These are phyloP conservation scores for Caenorhabditis panamensis DNA, from an alignment of 2,888 invertebrate genomes.

Conservation along the genomic window DNA sequence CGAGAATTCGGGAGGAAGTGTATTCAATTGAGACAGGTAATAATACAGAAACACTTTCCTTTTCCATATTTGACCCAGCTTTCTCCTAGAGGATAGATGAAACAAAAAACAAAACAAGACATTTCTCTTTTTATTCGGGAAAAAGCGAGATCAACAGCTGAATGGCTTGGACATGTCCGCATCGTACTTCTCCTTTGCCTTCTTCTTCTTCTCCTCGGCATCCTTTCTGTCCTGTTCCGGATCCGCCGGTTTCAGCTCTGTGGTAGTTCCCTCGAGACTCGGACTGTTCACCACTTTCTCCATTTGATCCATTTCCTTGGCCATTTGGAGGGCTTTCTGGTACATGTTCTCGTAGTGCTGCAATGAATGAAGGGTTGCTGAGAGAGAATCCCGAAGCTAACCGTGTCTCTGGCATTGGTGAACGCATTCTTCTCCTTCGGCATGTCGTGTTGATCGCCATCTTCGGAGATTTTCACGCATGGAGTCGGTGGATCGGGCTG, in stretches of 20 bases:
- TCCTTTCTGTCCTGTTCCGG: constrained; percentile 64
- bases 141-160: constrained; percentile 49
- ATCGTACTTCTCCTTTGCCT: constrained; percentile 63
- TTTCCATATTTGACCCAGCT: neutral
- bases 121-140: neutral
- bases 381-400: neutral
- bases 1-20: neutral
- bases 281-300: constrained; percentile 55
- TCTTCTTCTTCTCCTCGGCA: constrained; percentile 63
- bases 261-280: constrained; percentile 28
- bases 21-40: neutral
- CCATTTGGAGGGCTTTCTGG: constrained; percentile 71
- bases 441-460: constrained; percentile 47
- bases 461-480: constrained; percentile 63
- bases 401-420: constrained; percentile 67
- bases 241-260: constrained; percentile 60
- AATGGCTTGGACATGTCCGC: constrained; percentile 64
- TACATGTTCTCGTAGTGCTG: constrained; percentile 79
- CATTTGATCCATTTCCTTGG: constrained; percentile 72
- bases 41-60: neutral
- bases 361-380: neutral
- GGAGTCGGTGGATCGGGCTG: constrained; percentile 67
- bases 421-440: constrained; percentile 67
- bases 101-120: too few relatives aligned
- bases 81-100: neutral